Percentiles rank a stretch among this genome's conserved stretches.
phyloP scores from a whole-genome alignment of 2,113 vertebrate species.

The Zingel zingel region DNA sequence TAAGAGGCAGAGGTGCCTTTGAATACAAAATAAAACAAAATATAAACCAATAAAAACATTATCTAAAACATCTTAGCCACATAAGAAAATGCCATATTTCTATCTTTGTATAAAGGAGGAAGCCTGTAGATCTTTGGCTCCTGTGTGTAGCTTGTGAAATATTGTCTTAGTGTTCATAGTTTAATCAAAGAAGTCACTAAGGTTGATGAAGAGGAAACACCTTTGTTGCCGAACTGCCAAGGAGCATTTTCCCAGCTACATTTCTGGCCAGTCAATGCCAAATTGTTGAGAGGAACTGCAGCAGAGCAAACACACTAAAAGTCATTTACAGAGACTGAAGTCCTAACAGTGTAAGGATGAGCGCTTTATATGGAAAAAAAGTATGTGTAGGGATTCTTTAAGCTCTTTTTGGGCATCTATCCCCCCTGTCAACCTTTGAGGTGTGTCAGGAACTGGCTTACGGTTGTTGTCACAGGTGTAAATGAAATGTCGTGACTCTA shows the following conservation, averaged over 20 bases:
- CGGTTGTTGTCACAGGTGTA: not conserved
- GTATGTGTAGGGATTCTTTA: not conserved
- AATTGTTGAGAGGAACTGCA: not conserved
- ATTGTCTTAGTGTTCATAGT: slow-evolving; percentile 15
- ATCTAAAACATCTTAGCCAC: not conserved
- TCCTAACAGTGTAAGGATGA: not conserved
- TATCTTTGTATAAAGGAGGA: not conserved
- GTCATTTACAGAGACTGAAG: not conserved
- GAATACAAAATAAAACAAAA: not conserved
- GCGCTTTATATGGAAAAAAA: not conserved
- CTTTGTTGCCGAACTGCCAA: slow-evolving; percentile 65
- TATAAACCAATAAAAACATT: not conserved
- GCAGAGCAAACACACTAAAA: not conserved
- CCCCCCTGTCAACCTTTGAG: not conserved
- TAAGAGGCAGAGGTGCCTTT: not conserved
- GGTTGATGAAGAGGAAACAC: slow-evolving; percentile 73
- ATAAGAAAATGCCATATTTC: not conserved
- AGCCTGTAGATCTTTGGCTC: not conserved
- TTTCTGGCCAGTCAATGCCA: not conserved
- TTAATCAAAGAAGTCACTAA: slow-evolving; percentile 60
- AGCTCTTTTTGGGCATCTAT: not conserved
- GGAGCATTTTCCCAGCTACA: slow-evolving; percentile 52
- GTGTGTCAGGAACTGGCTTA: too few species aligned
- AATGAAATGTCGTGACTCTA: not conserved
- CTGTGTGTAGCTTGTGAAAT: not conserved